Conservation (phyloP, 2,888 invertebrate genomes). For the Allolobophora icterica region DNA sequence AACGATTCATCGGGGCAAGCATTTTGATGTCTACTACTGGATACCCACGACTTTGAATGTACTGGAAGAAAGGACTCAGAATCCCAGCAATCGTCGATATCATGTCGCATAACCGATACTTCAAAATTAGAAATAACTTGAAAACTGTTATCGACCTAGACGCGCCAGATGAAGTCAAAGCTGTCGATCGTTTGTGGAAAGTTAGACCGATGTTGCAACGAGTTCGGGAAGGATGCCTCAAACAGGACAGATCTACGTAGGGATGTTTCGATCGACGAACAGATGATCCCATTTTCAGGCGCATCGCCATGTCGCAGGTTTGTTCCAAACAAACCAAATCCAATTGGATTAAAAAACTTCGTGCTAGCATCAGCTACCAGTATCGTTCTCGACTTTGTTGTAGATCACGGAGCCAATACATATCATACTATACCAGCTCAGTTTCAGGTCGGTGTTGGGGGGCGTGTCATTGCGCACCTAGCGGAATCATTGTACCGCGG, state of each 20-base stretch:
- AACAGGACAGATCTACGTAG: neutral
- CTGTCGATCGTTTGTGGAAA: neutral
- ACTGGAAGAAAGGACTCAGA: neutral
- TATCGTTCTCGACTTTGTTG: neutral
- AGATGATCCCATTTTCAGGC: constrained; percentile 15
- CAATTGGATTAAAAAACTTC: neutral
- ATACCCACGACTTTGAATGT: neutral
- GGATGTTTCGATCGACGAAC: neutral
- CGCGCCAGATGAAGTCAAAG: neutral
- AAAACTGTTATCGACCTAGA: neutral
- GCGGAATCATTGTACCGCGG: no score
- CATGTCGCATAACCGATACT: neutral
- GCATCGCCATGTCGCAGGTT: neutral
- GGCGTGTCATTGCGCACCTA: no score
- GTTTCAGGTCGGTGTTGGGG: no score
- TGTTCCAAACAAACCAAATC: neutral
- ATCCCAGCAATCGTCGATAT: neutral
- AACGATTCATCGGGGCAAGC: no score
- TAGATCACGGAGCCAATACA: neutral
- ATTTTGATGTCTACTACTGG: no score
- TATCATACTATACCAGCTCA: no score
- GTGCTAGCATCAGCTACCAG: neutral
- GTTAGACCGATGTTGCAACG: neutral
- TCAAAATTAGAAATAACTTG: neutral
- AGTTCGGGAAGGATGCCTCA: neutral